Evolutionary conservation across 2,113 vertebrate species (phyloP).

Genomic region (Lepus timidus): DNA sequence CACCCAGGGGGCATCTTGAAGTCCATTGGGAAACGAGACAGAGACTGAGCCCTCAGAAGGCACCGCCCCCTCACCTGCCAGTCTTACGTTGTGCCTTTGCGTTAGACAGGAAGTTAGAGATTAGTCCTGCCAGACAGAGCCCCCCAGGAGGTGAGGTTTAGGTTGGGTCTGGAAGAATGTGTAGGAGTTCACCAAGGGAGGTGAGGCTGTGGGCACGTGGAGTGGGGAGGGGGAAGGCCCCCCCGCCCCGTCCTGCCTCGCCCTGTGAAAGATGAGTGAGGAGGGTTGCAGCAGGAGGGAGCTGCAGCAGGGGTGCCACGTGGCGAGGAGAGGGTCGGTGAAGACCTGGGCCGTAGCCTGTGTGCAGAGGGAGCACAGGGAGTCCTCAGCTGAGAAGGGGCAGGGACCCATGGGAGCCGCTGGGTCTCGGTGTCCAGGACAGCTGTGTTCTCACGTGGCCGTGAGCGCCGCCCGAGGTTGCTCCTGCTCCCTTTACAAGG

Average conservation of each 20-base stretch:
- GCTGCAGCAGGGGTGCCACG: not conserved
- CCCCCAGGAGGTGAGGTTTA: not conserved
- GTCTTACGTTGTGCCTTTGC: not conserved
- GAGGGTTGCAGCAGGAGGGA: not conserved
- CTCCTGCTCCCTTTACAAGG: not conserved
- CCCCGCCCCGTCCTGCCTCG: too few species aligned
- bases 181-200: not conserved
- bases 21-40: not conserved
- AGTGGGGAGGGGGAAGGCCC: not conserved
- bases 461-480: not conserved
- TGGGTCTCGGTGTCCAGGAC: not conserved
- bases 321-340: not conserved
- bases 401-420: rapidly evolving
- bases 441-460: not conserved
- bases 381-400: not conserved
- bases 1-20: not conserved
- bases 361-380: not conserved
- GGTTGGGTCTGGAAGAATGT: not conserved
- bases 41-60: not conserved
- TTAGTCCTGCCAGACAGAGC: not conserved
- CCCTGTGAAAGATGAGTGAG: not conserved
- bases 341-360: not conserved
- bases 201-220: not conserved
- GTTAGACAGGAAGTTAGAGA: too few species aligned
- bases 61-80: not conserved